A percentile compares a stretch with the other conserved stretches of the same genome.
phyloP scores from a whole-genome alignment of 2,888 invertebrate species.

The Rotaria magnacalcarata region DNA sequence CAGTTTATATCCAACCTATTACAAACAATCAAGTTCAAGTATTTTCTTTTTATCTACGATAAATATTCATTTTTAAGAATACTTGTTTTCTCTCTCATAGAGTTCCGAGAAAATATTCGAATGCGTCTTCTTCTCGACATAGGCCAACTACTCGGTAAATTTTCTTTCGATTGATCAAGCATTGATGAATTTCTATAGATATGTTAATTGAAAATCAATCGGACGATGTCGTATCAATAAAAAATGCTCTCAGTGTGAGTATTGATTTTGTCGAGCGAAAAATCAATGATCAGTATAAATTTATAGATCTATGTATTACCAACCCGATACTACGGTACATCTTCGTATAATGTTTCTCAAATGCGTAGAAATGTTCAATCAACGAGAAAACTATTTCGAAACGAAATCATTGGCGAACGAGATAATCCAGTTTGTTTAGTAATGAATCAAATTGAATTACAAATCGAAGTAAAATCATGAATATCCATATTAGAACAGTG shows the following conservation, averaged over 20 bases:
- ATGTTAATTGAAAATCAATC: not conserved
- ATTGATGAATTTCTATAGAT: not conserved
- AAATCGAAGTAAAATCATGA: not conserved
- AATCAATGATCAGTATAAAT: not conserved
- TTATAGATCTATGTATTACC: not conserved
- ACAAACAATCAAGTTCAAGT: not conserved
- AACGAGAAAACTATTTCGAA: not conserved
- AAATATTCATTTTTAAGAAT: not conserved
- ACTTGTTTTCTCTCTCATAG: not conserved
- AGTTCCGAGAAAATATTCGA: not conserved
- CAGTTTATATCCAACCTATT: not conserved
- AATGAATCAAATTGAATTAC: not conserved
- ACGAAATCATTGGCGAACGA: not conserved
- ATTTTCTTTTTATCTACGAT: not conserved
- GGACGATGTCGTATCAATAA: not conserved
- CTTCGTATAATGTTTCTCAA: not conserved
- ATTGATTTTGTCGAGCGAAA: not conserved
- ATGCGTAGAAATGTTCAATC: not conserved
- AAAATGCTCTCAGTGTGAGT: not conserved
- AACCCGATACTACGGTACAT: not conserved
- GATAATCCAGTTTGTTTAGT: not conserved
- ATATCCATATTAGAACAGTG: no score
- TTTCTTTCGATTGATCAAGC: not conserved
- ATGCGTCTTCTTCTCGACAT: not conserved
- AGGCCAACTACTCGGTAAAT: not conserved